phyloP scores from a whole-genome alignment of 2,888 invertebrate species.

The Drosophila seclusa region DNA sequence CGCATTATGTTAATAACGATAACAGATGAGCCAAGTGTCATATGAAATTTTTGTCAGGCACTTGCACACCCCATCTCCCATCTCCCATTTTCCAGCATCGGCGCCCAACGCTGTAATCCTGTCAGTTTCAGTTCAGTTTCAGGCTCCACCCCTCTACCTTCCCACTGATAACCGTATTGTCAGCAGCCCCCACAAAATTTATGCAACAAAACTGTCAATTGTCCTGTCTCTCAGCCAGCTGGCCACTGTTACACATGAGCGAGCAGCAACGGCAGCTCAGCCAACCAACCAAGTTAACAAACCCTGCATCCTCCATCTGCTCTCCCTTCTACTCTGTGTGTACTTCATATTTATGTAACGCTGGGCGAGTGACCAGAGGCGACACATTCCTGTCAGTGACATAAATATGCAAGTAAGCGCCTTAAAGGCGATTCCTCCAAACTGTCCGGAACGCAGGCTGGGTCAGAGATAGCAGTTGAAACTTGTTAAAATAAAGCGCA shows the following conservation, averaged over 20 bases:
- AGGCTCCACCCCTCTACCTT: neutral
- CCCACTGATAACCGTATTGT: constrained; percentile 39
- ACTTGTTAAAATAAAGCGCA: constrained; percentile 69
- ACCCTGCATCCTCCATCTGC: neutral
- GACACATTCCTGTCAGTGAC: constrained; percentile 65
- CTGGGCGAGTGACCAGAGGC: constrained; percentile 37
- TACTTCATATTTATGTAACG: constrained; percentile 57
- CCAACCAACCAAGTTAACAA: constrained; percentile 47
- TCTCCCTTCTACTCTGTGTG: neutral
- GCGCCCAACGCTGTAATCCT: constrained; percentile 32
- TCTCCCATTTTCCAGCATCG: neutral
- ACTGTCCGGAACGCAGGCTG: constrained; percentile 15
- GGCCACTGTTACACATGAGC: constrained; percentile 67
- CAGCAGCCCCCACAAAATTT: constrained; percentile 47
- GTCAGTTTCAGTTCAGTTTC: constrained; percentile 48
- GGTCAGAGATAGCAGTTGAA: constrained; percentile 31
- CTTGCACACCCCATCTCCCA: constrained; percentile 4
- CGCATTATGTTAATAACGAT: constrained; percentile 49
- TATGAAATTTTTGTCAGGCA: constrained; percentile 46
- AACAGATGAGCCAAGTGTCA: constrained; percentile 42
- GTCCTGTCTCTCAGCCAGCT: constrained; percentile 54
- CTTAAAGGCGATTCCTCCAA: constrained; percentile 61
- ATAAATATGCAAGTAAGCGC: constrained; percentile 79
- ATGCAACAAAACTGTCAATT: constrained; percentile 72
- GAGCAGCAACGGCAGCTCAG: constrained; percentile 49